Evolutionary conservation across 2,113 vertebrate species (phyloP), one percentile per base, ranked within the genome.

Genomic region (Athene noctua): DNA sequence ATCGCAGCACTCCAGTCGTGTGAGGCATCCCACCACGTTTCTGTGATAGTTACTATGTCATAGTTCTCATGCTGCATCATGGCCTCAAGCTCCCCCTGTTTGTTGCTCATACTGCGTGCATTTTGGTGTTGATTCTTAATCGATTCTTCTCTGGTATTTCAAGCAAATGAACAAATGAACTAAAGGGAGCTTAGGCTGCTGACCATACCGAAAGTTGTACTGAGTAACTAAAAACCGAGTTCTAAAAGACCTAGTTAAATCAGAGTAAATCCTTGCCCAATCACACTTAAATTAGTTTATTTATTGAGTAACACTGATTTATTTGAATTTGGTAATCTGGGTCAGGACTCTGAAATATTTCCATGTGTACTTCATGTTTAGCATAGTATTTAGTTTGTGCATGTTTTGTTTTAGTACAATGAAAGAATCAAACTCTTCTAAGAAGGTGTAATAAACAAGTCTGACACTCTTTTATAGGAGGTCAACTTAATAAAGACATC

Each of bases 371-470:
- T 95, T 88, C 72, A 74, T 59, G 51, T 83, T 95, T 90, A 96
- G 36, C 3, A 4, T 88, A 75, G 26, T 90, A 86, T 88, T 97
- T 92, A 94, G 75, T 90, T 90, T 93, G 75, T 75, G 78, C 40
- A 79, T 16, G 59, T 90, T 90, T 92, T 83, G 32, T 4, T 96
- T 95, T 67, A 84, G 47, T 78, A 74, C 59, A 80, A 62, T 59
- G 71, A 86, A 95, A 88, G 74, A 90, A 93, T 29, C 8, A 92
- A 96, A 74, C 55, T 79, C 58, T 85, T 81, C 72, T 88, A 77
- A 83, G 61, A 95, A 97, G 72, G 93, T 94, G 94, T 77, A 80
- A 88, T 93, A 94, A 94, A 96, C 90, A 96, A 93, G 68, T 74
- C 58, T 91, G 84, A 88, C 80, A 84, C 75, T 81, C 15, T 83